phyloP scores from a whole-genome alignment of 1,140 invertebrate genomes.

The Bradysia coprophila region DNA sequence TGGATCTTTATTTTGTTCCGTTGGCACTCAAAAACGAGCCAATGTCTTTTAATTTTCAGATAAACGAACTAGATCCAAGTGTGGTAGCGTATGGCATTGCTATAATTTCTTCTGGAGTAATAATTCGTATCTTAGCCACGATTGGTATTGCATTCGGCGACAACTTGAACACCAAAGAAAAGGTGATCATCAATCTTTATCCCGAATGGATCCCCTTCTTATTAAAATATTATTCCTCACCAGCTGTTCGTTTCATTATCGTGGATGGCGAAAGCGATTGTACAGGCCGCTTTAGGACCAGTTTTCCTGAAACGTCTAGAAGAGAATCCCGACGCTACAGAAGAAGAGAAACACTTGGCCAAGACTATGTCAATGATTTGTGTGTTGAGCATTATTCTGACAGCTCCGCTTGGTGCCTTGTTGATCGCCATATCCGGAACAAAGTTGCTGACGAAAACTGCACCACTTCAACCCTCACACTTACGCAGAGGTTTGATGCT shows the following conservation, averaged over 20 bases:
- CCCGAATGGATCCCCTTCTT: too few species aligned
- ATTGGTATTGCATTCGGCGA: conserved; percentile 45
- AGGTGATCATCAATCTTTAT: too few species aligned
- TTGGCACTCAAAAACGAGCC: too few species aligned
- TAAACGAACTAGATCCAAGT: conserved; percentile 39
- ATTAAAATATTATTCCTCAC: too few species aligned
- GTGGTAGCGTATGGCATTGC: conserved; percentile 39
- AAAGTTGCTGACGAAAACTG: conserved; percentile 53
- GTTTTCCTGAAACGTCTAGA: conserved; percentile 49
- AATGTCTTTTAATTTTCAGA: too few species aligned
- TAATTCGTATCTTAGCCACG: conserved; percentile 43
- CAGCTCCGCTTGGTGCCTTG: conserved; percentile 77
- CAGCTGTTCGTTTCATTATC: conserved; percentile 64
- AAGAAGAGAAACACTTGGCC: conserved; percentile 28
- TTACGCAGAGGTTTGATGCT: conserved; percentile 36
- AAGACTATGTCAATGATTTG: conserved; percentile 47
- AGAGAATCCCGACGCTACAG: conserved; percentile 12
- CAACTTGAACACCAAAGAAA: conserved; percentile 71
- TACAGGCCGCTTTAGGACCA: conserved; percentile 67
- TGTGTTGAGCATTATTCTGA: conserved; percentile 79
- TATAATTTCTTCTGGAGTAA: conserved; percentile 34
- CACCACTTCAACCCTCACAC: conserved; percentile 37
- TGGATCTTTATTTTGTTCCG: too few species aligned
- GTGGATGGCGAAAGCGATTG: conserved; percentile 89
- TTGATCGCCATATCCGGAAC: conserved; percentile 68